Evolutionary conservation across 2,113 vertebrate genomes (phyloP).

Genomic region (Melospiza georgiana): DNA sequence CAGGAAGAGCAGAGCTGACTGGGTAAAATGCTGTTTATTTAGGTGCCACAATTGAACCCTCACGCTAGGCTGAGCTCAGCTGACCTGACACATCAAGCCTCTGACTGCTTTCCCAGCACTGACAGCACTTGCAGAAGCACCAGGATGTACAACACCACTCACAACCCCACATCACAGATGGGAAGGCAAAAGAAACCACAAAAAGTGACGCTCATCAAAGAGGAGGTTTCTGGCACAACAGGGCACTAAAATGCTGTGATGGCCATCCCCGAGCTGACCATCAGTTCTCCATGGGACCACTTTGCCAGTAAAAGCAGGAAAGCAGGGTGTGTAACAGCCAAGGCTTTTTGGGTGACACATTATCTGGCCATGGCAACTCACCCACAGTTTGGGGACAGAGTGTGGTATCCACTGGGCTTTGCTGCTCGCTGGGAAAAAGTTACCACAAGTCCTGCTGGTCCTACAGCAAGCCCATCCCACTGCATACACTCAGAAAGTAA

Average conservation of each 20-base stretch:
- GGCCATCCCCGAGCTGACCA: background rate
- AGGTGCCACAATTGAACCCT: slow-evolving; percentile 2
- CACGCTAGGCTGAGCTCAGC: background rate
- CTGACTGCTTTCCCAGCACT: background rate
- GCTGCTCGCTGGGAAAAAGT: background rate
- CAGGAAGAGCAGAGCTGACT: background rate
- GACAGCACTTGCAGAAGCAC: background rate
- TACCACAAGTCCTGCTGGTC: background rate
- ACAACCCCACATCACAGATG: background rate
- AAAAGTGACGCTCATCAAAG: background rate
- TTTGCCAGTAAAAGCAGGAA: background rate
- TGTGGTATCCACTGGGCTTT: background rate
- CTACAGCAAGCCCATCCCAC: background rate
- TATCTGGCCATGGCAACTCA: background rate
- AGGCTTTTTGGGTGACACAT: background rate
- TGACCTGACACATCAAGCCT: slow-evolving; percentile 40
- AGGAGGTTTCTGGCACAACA: background rate
- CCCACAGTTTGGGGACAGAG: too few species aligned
- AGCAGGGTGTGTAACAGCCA: background rate
- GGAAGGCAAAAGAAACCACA: background rate
- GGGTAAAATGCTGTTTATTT: background rate
- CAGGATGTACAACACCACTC: rapidly evolving
- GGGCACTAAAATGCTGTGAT: background rate
- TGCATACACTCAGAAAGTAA: background rate
- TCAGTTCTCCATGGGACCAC: rapidly evolving